Base-by-base conservation (phyloP, 92 coral and sea anemone species). In the Zoanthus sociatus region DNA sequence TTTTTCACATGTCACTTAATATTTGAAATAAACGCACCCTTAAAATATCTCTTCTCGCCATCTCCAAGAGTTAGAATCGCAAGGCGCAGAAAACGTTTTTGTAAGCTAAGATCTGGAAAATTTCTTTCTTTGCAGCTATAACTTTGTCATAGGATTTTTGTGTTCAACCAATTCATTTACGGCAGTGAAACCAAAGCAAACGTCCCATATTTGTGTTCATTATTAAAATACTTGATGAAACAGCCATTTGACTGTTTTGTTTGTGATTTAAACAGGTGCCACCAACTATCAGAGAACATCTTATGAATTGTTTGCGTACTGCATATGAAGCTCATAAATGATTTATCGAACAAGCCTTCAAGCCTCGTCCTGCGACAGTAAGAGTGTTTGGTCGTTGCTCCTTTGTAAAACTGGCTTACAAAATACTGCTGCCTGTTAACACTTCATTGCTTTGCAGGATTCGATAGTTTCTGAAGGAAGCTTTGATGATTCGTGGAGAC, bases 221-320 rank as follows among this genome's bases (percentile, higher is more conserved):
- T 60, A 30, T 37, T 37, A 50, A 42, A 54, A 26, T 60, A 78
- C 51, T 45, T 78, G 15, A 15, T 33, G 53, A 37, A 78, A 78
- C 72, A 9, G 70, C 63, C 71, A 30, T 55, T 55, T 55, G 70
- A 37, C 71, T 6, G 44, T 78, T 37, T 2, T 78, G 83, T 78
- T 78, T 78, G 42, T 78, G 83, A 56, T 78, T 78, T 3, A 13
- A 20, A 60, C 83, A 78, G 83, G 83, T 78, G 70, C 71, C 55
- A 3, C 11, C 58, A 14, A 13, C 15, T 42, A 55, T 51, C 30
- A 55, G 20, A 53, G 70, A 60, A 63, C n/a, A 63, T 18, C 45
- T 78, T 37, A 78, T 32, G 58, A 68, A 26, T 69, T 78, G 56
- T 31, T 78, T n/a, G 71, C 53, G n/a, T 60, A 78, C 48, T 78